Evolutionary conservation across 2,888 invertebrate species (phyloP).

Genomic region (Caenorhabditis japonica): DNA sequence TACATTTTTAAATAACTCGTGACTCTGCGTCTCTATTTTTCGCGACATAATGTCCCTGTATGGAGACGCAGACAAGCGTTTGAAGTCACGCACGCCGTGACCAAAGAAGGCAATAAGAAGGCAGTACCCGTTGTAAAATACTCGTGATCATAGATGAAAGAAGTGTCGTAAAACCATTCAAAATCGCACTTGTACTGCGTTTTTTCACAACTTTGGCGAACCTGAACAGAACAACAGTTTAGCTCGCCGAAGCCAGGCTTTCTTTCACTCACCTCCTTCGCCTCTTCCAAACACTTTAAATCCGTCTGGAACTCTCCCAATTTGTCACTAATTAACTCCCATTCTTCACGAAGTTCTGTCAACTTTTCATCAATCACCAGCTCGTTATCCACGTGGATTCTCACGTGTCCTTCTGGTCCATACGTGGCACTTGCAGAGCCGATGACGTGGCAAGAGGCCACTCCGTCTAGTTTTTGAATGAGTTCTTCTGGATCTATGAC

Average conservation of each 20-base stretch:
- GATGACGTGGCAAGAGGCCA: conserved; percentile 61
- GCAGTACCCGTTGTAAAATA: conserved; percentile 43
- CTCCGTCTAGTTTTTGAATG: conserved; percentile 21
- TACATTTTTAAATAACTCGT: too few relatives aligned
- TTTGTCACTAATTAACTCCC: conserved; percentile 95
- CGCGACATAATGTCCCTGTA: too few relatives aligned
- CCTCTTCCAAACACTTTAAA: conserved; percentile 85
- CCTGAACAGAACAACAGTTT: conserved; percentile 11
- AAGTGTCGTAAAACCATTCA: conserved; percentile 40
- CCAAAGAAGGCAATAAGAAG: too few relatives aligned
- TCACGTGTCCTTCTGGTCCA: conserved; percentile 78
- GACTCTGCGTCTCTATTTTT: too few relatives aligned
- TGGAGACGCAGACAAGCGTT: too few relatives aligned
- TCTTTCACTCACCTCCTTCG: conserved; percentile 80
- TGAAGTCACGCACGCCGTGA: too few relatives aligned
- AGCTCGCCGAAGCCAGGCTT: neutral
- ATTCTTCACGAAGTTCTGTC: conserved; percentile 85
- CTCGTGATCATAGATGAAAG: conserved; percentile 27
- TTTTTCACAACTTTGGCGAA: conserved; percentile 22
- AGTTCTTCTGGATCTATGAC: conserved; percentile 70
- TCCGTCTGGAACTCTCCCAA: conserved; percentile 90
- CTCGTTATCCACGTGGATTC: conserved; percentile 82
- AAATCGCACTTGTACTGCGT: conserved; percentile 42
- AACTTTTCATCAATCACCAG: conserved; percentile 83
- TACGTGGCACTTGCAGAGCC: conserved; percentile 69